Evolutionary conservation across 2,797 vertebrate species (phyloP).

Genomic region (Bucorvus abyssinicus): DNA sequence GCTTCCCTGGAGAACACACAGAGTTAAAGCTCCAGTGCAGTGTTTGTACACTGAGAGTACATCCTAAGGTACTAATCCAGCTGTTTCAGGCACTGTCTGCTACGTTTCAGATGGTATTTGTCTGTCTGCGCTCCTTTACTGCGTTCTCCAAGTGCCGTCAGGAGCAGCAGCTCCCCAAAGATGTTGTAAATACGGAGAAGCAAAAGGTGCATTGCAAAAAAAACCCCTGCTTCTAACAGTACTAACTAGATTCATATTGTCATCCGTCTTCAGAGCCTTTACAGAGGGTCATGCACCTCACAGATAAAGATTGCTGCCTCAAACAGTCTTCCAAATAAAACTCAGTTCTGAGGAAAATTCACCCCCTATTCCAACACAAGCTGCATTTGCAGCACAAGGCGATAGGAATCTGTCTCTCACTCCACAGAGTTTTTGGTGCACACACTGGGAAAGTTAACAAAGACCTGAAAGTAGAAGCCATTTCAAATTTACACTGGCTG

Average conservation of each 20-base stretch:
- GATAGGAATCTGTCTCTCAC: not conserved
- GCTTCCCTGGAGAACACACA: not conserved
- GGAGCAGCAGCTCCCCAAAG: not conserved
- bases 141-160: not conserved
- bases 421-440: not conserved
- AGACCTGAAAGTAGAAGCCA: not conserved
- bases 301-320: constrained; percentile 10
- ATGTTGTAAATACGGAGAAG: not conserved
- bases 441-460: not conserved
- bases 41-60: not conserved
- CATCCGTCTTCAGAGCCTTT: not conserved
- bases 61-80: not conserved
- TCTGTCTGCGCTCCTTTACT: not conserved
- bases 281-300: not conserved
- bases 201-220: not conserved
- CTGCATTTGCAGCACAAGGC: not conserved
- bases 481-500: not conserved
- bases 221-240: not conserved
- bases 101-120: not conserved
- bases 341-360: not conserved
- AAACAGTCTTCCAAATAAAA: not conserved
- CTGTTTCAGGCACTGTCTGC: not conserved
- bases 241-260: not conserved
- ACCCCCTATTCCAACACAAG: not conserved
- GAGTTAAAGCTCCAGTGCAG: not conserved